Conservation (phyloP, 1,140 invertebrate genomes). For the Andrena cerasifolii region DNA sequence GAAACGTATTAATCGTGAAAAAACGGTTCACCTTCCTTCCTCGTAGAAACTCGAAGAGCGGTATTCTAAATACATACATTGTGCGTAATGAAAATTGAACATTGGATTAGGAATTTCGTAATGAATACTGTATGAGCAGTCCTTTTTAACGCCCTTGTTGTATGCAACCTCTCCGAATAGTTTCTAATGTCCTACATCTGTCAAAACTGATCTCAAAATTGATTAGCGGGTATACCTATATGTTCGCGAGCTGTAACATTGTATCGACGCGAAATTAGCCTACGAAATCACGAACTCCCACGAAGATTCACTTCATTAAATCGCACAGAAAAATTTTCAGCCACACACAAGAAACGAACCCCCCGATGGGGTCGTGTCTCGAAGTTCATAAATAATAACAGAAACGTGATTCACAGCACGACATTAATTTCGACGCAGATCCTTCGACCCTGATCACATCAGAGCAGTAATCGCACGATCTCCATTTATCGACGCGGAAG, state of each 20-base stretch:
- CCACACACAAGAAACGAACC: no score
- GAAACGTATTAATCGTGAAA: slow-evolving; percentile 18
- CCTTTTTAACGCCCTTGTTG: neutral
- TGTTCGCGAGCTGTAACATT: neutral
- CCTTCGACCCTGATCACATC: no score
- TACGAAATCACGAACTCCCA: no score
- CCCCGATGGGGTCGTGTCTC: no score
- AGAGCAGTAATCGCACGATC: neutral
- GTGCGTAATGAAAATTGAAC: neutral
- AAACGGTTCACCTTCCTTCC: slow-evolving; percentile 12
- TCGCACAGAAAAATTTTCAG: no score
- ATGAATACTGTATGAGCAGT: neutral
- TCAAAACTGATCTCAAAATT: no score
- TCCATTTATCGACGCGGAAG: slow-evolving; percentile 2
- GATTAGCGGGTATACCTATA: no score
- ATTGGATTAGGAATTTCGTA: neutral
- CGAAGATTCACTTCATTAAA: no score
- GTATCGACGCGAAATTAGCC: no score
- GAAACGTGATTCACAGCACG: neutral
- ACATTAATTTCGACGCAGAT: neutral
- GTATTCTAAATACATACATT: neutral
- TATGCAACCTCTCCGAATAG: neutral
- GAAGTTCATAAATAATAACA: neutral
- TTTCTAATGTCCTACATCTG: neutral
- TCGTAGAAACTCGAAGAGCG: slow-evolving; percentile 2